phyloP scores from a whole-genome alignment of 2,888 invertebrate genomes.

The Pilophorus perplexus region DNA sequence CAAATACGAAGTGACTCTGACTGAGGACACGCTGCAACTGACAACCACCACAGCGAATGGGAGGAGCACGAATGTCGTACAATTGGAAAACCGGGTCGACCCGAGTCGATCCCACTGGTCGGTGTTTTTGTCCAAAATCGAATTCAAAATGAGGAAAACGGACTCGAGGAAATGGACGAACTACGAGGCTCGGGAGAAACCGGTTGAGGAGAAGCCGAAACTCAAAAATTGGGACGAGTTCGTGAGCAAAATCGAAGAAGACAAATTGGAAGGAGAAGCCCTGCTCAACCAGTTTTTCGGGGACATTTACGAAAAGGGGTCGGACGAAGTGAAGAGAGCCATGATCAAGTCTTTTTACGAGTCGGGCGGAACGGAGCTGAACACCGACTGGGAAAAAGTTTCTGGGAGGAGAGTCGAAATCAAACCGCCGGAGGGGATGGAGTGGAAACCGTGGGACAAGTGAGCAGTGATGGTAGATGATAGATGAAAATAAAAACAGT shows the following conservation, averaged over 20 bases:
- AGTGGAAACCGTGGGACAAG: slow-evolving; percentile 82
- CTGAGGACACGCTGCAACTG: slow-evolving; percentile 33
- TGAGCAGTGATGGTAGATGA: too few relatives aligned
- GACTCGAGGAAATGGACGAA: slow-evolving; percentile 75
- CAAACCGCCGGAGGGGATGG: slow-evolving; percentile 93
- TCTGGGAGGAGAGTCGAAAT: slow-evolving; percentile 73
- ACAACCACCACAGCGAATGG: slow-evolving; percentile 21
- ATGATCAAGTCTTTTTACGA: slow-evolving; percentile 98
- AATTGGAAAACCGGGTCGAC: slow-evolving; percentile 68
- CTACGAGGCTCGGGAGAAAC: slow-evolving; percentile 52
- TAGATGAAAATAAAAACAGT: too few relatives aligned
- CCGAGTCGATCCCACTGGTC: slow-evolving; percentile 67
- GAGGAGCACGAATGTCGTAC: slow-evolving; percentile 60
- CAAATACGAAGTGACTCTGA: slow-evolving; percentile 56
- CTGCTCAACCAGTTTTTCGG: slow-evolving; percentile 87
- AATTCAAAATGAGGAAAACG: slow-evolving; percentile 78
- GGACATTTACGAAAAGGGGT: slow-evolving; percentile 86
- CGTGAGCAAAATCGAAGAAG: slow-evolving; percentile 66
- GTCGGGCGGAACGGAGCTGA: slow-evolving; percentile 94
- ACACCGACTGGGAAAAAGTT: slow-evolving; percentile 96
- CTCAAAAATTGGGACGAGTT: slow-evolving; percentile 76
- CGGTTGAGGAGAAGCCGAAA: not conserved
- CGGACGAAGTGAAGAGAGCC: slow-evolving; percentile 88
- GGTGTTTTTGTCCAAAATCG: slow-evolving; percentile 74
- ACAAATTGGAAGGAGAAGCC: slow-evolving; percentile 81